Evolutionary conservation across 1,140 invertebrate species (phyloP), one percentile per base, ranked within the genome.

Genomic region (Trichomalopsis sarcophagae): DNA sequence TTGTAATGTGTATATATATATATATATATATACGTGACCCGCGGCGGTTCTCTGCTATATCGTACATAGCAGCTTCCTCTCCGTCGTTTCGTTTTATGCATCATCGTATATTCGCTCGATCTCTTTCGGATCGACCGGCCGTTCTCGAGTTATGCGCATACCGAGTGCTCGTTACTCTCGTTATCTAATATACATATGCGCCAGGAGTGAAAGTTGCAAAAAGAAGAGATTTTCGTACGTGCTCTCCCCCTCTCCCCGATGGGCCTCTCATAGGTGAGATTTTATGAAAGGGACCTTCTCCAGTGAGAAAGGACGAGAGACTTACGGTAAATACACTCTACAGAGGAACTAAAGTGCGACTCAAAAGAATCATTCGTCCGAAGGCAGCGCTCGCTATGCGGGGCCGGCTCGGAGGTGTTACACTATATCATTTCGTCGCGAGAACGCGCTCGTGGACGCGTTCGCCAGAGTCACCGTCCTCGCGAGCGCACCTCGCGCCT

Each of bases 311-410:
- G 36, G 27, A 1, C 1, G 27, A 11, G 62, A 68, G 30, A 80
- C 40, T 78, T 55, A 33, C 23, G 9, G n/a, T 33, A 75, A 75
- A 62, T 62, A 62, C 55, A 62, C 55, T 62, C 55, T 62, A 62
- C 55, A 62, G 17, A 82, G 81, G 71, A 82, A 74, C 68, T 81
- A 33, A 73, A 68, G 33, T 62, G 55, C n/a, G 33, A 82, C 73
- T 75, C 17, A 82, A 82, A 76, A 62, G 47, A 76, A 82, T 82
- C 40, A 74, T 74, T 73, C 50, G 55, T 74, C 44, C 62, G 27
- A 82, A 73, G 74, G 47, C 47, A 74, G 14, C 17, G 50, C 50
- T 4, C 14, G 50, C 50, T 14, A 21, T 55, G 27, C 27, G 55
- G 55, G 17, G 21, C 17, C 55, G 14, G 21, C 5, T 17, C 55